Evolutionary conservation across 2,113 vertebrate genomes (phyloP), one percentile per base, ranked within the genome.

Genomic region (Danionella cerebrum): DNA sequence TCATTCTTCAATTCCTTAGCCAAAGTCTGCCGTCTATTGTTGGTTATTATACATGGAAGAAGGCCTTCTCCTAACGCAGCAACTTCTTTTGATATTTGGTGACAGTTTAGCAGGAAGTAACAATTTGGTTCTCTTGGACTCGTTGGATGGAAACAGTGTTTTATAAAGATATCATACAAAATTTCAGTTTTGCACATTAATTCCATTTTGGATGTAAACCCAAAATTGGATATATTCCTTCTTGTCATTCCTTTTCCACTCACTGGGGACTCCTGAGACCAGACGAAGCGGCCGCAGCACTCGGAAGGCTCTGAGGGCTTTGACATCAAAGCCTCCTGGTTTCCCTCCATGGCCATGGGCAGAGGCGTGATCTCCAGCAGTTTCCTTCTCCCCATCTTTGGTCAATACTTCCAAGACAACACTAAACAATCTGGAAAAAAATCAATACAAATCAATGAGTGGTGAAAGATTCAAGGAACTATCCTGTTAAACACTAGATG

Each of bases 191-290:
- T n/a, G n/a, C n/a, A n/a, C n/a, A n/a, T n/a, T n/a, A n/a, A n/a
- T n/a, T n/a, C n/a, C n/a, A n/a, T 33, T 33, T 33, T 33, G 9
- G 9, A 33, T 33, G 29, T 33, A 6, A 6, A 6, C 29, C 5
- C 5, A 33, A 33, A 33, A 1, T 33, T 1, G 1, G 9, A 33
- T 33, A 33, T 6, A 33, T 33, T 3, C 12, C 4, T 42, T 11
- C 25, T 50, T 31, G 29, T 5, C n/a, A n/a, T n/a, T n/a, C n/a
- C n/a, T n/a, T 9, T 18, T 27, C 67, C 7, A 88, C 96, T 95
- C 88, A 99, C 96, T 99, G 89, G 96, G 96, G 84, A 99, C 96
- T 90, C 96, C 96, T 86, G 96, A 99, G 83, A 99, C 96, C 72
- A 99, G 93, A 81, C 96, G 93, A 76, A 99, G 94, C 81, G 96